A percentile compares a stretch with the other conserved stretches of the same genome.
phyloP scores from a whole-genome alignment of 2,113 vertebrate genomes.

The Hirundichthys speculiger region DNA sequence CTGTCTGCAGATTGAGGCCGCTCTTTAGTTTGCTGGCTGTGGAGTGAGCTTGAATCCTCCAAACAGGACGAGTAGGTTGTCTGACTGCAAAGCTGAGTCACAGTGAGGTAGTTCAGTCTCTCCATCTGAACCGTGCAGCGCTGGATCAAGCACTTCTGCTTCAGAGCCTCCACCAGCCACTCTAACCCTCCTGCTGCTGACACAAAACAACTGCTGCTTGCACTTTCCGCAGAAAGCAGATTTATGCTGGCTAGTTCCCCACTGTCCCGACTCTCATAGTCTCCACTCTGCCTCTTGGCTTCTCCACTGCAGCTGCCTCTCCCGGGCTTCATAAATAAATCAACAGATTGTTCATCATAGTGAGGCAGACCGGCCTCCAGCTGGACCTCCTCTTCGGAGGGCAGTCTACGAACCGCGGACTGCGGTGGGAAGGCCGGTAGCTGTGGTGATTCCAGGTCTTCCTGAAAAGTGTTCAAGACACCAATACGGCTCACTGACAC shows the following conservation, averaged over 20 bases:
- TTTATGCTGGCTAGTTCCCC: not conserved
- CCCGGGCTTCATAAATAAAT: constrained; percentile 10
- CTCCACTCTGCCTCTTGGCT: constrained; percentile 1
- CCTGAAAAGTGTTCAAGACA: constrained; percentile 29
- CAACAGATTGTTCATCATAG: constrained; percentile 9
- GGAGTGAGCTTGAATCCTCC: constrained; percentile 4
- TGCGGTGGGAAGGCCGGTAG: not conserved
- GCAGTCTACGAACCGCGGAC: not conserved
- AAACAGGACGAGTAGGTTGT: constrained; percentile 53
- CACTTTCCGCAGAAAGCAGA: constrained; percentile 21
- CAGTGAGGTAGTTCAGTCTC: constrained; percentile 32
- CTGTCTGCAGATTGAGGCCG: not conserved
- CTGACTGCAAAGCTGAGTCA: constrained; percentile 27
- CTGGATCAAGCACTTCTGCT: constrained; percentile 57
- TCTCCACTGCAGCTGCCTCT: not conserved
- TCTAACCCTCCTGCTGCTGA: constrained; percentile 46
- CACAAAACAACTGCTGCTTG: constrained; percentile 32
- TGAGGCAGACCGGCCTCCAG: not conserved
- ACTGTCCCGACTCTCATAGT: not conserved
- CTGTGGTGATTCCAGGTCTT: constrained; percentile 2
- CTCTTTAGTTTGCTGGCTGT: not conserved
- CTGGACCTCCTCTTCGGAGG: constrained; percentile 19
- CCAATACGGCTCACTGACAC: constrained; percentile 30
- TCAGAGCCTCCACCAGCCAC: constrained; percentile 58
- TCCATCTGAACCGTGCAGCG: constrained; percentile 55